phyloP scores from a whole-genome alignment of 2,888 invertebrate genomes.

The Tenthredo distinguenda region DNA sequence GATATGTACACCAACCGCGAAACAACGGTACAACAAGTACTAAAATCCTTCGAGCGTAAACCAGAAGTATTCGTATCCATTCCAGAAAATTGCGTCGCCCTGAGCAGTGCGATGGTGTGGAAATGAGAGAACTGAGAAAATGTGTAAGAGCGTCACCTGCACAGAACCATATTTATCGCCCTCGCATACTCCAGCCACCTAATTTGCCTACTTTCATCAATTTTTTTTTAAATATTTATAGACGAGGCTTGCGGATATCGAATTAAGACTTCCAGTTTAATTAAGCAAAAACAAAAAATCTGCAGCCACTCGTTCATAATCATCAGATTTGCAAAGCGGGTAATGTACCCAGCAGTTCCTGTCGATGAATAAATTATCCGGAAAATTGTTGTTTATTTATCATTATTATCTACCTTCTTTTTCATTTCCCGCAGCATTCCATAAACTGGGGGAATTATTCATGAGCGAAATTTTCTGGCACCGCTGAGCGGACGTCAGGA shows the following conservation, averaged over 20 bases:
- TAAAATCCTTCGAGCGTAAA: constrained; percentile 35
- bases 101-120: not conserved
- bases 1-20: not conserved
- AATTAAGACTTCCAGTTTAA: not conserved
- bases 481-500: not conserved
- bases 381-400: not conserved
- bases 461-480: not conserved
- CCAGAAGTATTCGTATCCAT: not conserved
- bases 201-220: not conserved
- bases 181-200: not conserved
- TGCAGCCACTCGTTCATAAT: not conserved
- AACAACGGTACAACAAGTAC: constrained; percentile 25
- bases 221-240: not conserved
- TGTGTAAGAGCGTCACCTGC: not conserved
- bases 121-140: not conserved
- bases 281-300: not conserved
- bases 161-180: not conserved
- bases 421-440: not conserved
- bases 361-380: constrained; percentile 20
- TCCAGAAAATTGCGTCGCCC: constrained; percentile 14
- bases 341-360: not conserved
- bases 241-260: not conserved
- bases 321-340: not conserved
- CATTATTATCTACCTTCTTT: not conserved
- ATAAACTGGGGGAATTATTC: not conserved